Percentiles rank a stretch among this genome's conserved stretches.
These are phyloP conservation scores for Lepidonotus clava DNA, from an alignment of 2,888 invertebrate genomes.

Conservation along the genomic window DNA sequence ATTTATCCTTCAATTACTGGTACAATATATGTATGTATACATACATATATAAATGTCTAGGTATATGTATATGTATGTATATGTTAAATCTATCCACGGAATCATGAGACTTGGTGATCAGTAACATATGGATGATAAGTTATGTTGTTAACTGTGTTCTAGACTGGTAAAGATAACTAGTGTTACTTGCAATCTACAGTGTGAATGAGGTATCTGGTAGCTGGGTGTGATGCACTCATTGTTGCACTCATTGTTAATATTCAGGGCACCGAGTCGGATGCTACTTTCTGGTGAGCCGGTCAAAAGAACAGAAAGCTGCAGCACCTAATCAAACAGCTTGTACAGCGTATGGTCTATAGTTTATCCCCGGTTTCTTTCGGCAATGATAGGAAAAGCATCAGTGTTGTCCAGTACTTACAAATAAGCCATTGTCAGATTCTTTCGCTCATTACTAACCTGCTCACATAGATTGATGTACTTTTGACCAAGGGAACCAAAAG, in stretches of 20 bases:
- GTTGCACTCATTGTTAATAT: not conserved
- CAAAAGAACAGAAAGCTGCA: too few species aligned
- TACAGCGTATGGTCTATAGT: too few species aligned
- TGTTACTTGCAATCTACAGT: not conserved
- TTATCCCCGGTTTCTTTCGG: too few species aligned
- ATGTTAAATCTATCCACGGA: not conserved
- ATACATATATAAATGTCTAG: constrained; percentile 2
- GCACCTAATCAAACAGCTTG: too few species aligned
- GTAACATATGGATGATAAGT: constrained; percentile 1
- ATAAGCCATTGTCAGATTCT: not conserved
- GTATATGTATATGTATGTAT: constrained; percentile 31
- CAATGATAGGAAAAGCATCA: too few species aligned
- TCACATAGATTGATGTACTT: not conserved
- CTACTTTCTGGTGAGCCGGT: too few species aligned
- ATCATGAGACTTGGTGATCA: not conserved
- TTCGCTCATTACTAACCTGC: too few species aligned
- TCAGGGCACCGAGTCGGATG: not conserved
- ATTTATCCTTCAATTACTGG: not conserved
- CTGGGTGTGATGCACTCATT: not conserved
- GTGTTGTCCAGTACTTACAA: not conserved
- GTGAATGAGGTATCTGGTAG: not conserved
- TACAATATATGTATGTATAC: not conserved
- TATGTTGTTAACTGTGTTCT: constrained; percentile 24
- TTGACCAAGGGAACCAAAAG: constrained; percentile 2
- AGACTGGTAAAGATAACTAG: constrained; percentile 11